A percentile compares a stretch with the other conserved stretches of the same genome.
These are phyloP conservation scores for Anastrepha ludens DNA, from an alignment of 1,140 invertebrate genomes.

Conservation along the genomic window DNA sequence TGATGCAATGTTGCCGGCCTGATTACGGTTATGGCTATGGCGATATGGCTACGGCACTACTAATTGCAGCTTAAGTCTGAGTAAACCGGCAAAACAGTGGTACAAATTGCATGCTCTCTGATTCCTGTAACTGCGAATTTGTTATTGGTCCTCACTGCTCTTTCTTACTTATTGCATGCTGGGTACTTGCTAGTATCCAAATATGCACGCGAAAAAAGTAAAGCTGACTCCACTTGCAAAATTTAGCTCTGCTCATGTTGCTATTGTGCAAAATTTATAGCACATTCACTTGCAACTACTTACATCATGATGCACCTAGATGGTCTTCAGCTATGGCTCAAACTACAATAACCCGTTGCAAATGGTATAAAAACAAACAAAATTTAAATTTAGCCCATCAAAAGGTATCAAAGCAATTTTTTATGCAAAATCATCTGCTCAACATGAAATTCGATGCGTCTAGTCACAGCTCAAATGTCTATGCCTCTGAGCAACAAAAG, in stretches of 20 bases:
- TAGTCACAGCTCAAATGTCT: slow-evolving; percentile 7
- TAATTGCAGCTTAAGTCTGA: too few species aligned
- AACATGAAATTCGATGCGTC: neutral
- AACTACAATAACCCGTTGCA: neutral
- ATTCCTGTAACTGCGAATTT: too few species aligned
- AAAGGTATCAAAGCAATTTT: slow-evolving; percentile 29
- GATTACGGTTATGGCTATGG: too few species aligned
- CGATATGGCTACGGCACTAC: too few species aligned
- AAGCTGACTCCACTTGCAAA: neutral
- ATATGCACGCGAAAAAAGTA: neutral
- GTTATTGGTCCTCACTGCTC: too few species aligned
- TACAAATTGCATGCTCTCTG: too few species aligned
- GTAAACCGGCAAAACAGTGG: too few species aligned
- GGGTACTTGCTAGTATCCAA: neutral
- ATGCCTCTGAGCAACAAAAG: neutral
- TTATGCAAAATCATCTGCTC: slow-evolving; percentile 32
- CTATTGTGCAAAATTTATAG: neutral
- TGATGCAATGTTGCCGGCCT: too few species aligned
- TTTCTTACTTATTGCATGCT: too few species aligned
- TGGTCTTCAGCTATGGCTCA: neutral
- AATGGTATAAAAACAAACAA: neutral
- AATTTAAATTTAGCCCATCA: slow-evolving; percentile 18
- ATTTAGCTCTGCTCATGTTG: neutral
- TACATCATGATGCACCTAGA: neutral
- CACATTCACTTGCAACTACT: neutral